Conservation (phyloP, 1,140 invertebrate species). For the Brachionus angularis region DNA sequence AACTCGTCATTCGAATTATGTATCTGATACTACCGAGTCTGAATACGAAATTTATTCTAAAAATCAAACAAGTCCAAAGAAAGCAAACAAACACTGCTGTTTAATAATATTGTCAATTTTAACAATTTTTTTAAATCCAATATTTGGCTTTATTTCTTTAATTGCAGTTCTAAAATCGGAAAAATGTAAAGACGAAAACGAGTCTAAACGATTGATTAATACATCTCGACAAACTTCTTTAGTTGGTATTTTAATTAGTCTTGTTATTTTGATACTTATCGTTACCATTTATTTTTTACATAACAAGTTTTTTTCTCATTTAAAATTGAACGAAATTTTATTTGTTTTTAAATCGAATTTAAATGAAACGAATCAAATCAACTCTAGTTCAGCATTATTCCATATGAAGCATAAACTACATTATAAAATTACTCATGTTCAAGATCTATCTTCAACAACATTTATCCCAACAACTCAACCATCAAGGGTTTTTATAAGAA, state of each 20-base stretch:
- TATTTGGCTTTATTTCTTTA: not conserved
- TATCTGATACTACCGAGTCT: not conserved
- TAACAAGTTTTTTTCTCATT: slow-evolving; percentile 18
- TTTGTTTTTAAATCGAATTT: not conserved
- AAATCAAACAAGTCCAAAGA: not conserved
- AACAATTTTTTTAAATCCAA: not conserved
- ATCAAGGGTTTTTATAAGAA: too few relatives aligned
- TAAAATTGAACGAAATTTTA: slow-evolving; percentile 16
- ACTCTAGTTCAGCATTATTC: not conserved
- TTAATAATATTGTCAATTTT: not conserved
- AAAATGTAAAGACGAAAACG: not conserved
- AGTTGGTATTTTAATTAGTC: not conserved
- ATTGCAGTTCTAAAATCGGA: not conserved
- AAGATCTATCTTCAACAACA: not conserved
- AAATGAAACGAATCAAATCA: not conserved
- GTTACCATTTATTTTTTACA: not conserved
- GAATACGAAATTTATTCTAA: not conserved
- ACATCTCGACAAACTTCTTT: not conserved
- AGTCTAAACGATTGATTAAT: not conserved
- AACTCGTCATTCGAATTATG: not conserved
- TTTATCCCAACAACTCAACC: not conserved
- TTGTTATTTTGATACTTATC: not conserved
- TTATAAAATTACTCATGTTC: not conserved
- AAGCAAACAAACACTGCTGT: not conserved
- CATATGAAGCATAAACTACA: slow-evolving; percentile 31